phyloP scores from a whole-genome alignment of 2,797 vertebrate genomes.

The Sternotherus odoratus region DNA sequence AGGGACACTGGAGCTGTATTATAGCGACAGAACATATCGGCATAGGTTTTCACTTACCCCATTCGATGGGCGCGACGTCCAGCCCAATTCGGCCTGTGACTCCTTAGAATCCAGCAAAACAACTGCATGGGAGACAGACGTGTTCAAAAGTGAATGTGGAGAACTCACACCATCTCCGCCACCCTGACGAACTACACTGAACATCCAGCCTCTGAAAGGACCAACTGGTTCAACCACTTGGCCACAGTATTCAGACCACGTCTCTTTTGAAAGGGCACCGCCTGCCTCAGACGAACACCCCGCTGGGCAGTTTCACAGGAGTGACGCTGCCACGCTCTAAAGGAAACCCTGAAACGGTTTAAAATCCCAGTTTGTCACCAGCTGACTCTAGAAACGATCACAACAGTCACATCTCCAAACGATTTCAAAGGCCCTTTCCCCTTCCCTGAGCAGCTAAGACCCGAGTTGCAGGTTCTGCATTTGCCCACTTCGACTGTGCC shows the following conservation, averaged over 20 bases:
- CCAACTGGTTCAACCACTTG: neutral
- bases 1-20: neutral
- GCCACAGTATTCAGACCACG: neutral
- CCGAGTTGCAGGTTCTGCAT: neutral
- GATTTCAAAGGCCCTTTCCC: neutral
- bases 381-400: neutral
- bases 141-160: neutral
- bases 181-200: neutral
- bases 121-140: slow-evolving; percentile 79
- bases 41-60: slow-evolving; percentile 84
- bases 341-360: neutral
- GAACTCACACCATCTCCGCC: neutral
- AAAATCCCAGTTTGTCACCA: neutral
- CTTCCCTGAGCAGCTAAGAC: neutral
- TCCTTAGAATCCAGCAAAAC: slow-evolving; percentile 95
- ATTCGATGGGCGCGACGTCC: slow-evolving; percentile 93
- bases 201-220: neutral
- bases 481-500: neutral
- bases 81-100: slow-evolving; percentile 95
- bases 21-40: neutral
- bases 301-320: neutral
- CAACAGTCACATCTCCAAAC: neutral
- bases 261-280: neutral
- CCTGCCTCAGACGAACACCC: neutral
- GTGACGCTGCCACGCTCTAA: neutral